phyloP scores from a whole-genome alignment of 2,888 invertebrate genomes.

The Xanthia icteritia region DNA sequence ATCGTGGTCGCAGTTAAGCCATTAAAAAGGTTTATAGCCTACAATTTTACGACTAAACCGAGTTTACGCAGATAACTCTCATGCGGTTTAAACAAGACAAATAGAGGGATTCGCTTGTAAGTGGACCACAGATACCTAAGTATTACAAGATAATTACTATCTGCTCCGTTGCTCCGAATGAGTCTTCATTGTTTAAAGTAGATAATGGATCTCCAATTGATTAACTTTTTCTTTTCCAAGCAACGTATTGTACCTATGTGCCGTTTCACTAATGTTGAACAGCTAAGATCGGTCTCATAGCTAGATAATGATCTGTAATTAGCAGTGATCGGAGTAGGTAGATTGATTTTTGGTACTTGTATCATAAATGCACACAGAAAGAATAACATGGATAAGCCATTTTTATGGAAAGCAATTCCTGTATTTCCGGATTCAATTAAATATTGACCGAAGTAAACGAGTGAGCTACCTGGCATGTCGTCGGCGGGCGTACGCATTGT shows the following conservation, averaged over 20 bases:
- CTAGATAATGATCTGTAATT: background rate
- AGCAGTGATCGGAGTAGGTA: too few species aligned
- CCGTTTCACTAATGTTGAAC: conserved; percentile 20
- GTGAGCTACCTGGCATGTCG: too few species aligned
- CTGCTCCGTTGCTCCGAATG: conserved; percentile 21
- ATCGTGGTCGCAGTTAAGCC: conserved; percentile 4
- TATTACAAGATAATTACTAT: conserved; percentile 55
- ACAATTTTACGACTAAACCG: conserved; percentile 15
- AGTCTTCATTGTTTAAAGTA: conserved; percentile 52
- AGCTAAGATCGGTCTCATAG: conserved; percentile 14
- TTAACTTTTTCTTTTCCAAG: conserved; percentile 35
- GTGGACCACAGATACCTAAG: conserved; percentile 44
- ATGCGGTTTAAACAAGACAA: conserved; percentile 33
- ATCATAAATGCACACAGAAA: too few species aligned
- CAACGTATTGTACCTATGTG: conserved; percentile 5
- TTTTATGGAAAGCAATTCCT: too few species aligned
- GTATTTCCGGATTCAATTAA: too few species aligned
- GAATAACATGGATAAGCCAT: too few species aligned
- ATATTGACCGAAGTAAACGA: too few species aligned
- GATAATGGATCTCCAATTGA: conserved; percentile 52
- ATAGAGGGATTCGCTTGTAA: conserved; percentile 24
- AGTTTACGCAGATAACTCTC: conserved; percentile 22
- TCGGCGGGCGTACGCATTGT: too few species aligned
- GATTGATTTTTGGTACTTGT: too few species aligned
- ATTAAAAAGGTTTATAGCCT: conserved; percentile 26